phyloP scores from a whole-genome alignment of 37 sponge, comb jelly and placozoan species.

The Axinella damicornis region DNA sequence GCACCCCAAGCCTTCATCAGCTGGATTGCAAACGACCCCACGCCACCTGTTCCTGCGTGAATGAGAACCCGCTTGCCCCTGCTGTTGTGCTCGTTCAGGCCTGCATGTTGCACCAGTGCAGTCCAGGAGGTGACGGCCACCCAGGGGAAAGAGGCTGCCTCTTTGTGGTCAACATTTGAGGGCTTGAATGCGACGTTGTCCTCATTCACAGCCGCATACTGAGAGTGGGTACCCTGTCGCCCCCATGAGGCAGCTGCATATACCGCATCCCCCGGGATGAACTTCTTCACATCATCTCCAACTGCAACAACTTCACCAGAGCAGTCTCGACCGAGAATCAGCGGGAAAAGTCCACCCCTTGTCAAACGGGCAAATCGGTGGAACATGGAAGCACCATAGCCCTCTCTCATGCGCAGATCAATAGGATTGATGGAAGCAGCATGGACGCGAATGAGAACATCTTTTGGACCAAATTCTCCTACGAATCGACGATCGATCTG shows the following conservation, averaged over 20 bases:
- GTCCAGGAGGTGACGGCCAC: constrained; percentile 81
- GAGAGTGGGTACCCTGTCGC: constrained; percentile 66
- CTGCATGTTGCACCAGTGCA: constrained; percentile 79
- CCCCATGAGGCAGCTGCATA: constrained; percentile 51
- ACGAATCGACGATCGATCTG: constrained; percentile 34
- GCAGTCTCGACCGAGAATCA: constrained; percentile 86
- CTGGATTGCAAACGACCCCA: constrained; percentile 85
- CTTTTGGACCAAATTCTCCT: constrained; percentile 65
- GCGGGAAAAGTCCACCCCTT: constrained; percentile 51
- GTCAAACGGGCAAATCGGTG: neutral
- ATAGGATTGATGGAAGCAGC: constrained; percentile 78
- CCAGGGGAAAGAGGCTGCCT: constrained; percentile 86
- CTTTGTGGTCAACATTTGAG: constrained; percentile 49
- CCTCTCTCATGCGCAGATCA: constrained; percentile 62
- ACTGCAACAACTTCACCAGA: constrained; percentile 87
- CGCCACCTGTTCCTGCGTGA: constrained; percentile 81
- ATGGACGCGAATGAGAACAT: constrained; percentile 78
- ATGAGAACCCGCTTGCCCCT: constrained; percentile 76
- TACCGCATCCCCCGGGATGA: constrained; percentile 77
- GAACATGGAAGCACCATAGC: constrained; percentile 55
- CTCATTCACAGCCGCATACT: constrained; percentile 60
- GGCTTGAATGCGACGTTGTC: constrained; percentile 68
- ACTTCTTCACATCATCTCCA: constrained; percentile 71
- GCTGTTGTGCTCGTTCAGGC: constrained; percentile 52
- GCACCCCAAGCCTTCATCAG: constrained; percentile 92